These are phyloP conservation scores for Helostoma temminkii DNA, from an alignment of 2,797 vertebrate species.

Conservation along the genomic window DNA sequence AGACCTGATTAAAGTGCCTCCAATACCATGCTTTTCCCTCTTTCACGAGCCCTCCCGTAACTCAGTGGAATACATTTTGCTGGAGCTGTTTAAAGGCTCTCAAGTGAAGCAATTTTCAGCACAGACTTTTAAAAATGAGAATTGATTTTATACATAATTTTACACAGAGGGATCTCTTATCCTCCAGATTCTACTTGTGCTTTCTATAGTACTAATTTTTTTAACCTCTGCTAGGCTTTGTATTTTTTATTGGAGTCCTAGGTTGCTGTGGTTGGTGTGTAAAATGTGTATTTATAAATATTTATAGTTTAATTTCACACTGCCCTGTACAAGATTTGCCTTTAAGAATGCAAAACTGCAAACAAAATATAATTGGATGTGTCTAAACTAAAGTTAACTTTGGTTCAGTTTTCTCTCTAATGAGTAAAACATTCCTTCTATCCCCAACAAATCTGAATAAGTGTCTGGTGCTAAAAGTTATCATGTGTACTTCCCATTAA, in stretches of 20 bases:
- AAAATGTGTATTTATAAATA: slow-evolving; percentile 7
- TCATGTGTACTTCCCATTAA: not conserved
- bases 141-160: slow-evolving; percentile 49
- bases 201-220: not conserved
- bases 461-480: slow-evolving; percentile 1
- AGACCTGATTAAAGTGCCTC: slow-evolving; percentile 65
- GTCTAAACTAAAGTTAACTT: slow-evolving; percentile 8
- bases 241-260: not conserved
- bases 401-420: not conserved
- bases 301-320: slow-evolving; percentile 4
- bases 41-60: slow-evolving; percentile 48
- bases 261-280: not conserved
- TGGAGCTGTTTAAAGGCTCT: slow-evolving; percentile 22
- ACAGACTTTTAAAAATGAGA: slow-evolving; percentile 32
- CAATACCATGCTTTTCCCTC: slow-evolving; percentile 6
- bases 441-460: slow-evolving; percentile 5
- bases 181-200: not conserved
- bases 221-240: not conserved
- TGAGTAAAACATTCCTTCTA: slow-evolving; percentile 2
- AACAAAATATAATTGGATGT: not conserved
- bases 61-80: slow-evolving; percentile 39
- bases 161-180: slow-evolving; percentile 13
- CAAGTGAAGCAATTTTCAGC: slow-evolving; percentile 37
- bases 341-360: slow-evolving; percentile 11
- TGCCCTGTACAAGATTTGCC: not conserved